A percentile compares a stretch with the other conserved stretches of the same genome.
These are phyloP conservation scores for Heliothis subflexa DNA, from an alignment of 1,140 invertebrate species.

Conservation along the genomic window DNA sequence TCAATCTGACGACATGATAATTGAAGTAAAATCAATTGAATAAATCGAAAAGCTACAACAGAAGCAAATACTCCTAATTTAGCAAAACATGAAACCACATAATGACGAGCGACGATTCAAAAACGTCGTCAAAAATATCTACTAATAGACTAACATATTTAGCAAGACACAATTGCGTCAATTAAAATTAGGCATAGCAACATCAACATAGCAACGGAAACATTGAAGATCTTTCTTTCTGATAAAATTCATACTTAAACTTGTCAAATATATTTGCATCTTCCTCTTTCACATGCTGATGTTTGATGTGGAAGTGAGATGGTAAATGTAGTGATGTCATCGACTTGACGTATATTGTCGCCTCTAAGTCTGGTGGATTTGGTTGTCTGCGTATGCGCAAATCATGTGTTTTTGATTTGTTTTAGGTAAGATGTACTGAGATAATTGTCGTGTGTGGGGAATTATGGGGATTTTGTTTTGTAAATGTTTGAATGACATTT, in stretches of 20 bases:
- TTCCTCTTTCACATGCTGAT: slow-evolving; percentile 1
- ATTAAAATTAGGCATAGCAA: slow-evolving; percentile 36
- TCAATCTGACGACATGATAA: too few relatives aligned
- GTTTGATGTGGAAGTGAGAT: slow-evolving; percentile 7
- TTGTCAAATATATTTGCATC: slow-evolving; percentile 2
- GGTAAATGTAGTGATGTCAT: slow-evolving; percentile 43
- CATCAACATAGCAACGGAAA: slow-evolving; percentile 15
- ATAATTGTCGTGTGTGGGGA: too few relatives aligned
- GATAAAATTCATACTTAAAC: slow-evolving; percentile 16
- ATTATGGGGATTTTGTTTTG: too few relatives aligned
- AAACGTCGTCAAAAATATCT: not conserved
- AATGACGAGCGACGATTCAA: not conserved
- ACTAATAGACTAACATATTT: not conserved
- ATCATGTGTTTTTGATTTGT: slow-evolving; percentile 1
- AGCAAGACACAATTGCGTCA: slow-evolving; percentile 7
- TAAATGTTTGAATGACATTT: too few relatives aligned
- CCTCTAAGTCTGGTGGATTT: slow-evolving; percentile 44
- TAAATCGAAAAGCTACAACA: too few relatives aligned
- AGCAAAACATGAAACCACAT: too few relatives aligned
- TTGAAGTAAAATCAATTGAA: too few relatives aligned
- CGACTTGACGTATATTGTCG: slow-evolving; percentile 38
- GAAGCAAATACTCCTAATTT: too few relatives aligned
- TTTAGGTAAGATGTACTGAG: not conserved
- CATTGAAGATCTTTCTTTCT: not conserved
- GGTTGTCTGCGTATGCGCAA: slow-evolving; percentile 23